Percentiles rank a stretch among this genome's conserved stretches.
phyloP scores from a whole-genome alignment of 2,888 invertebrate species.

The Stenotaenia linearis region DNA sequence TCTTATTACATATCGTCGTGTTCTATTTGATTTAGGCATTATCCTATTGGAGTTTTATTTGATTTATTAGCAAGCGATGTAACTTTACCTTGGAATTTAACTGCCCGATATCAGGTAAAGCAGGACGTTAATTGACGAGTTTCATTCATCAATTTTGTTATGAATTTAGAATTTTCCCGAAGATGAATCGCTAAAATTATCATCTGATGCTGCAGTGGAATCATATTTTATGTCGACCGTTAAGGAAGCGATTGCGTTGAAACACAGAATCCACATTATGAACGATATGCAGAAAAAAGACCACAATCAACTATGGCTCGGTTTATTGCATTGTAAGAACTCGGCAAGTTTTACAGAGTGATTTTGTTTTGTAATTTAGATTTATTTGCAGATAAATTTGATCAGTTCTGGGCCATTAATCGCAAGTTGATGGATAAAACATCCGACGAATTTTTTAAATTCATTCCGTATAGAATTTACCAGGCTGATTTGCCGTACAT shows the following conservation, averaged over 20 bases:
- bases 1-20: too few relatives aligned
- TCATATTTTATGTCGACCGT: conserved; percentile 90
- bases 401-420: conserved; percentile 98
- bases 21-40: conserved; percentile 52
- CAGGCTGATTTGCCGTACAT: conserved; percentile 59
- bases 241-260: conserved; percentile 97
- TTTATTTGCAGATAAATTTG: conserved; percentile 74
- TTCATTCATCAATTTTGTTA: conserved; percentile 22
- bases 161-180: conserved; percentile 81
- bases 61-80: conserved; percentile 68
- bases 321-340: conserved; percentile 75
- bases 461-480: conserved; percentile 77
- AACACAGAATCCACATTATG: conserved; percentile 84
- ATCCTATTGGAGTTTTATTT: conserved; percentile 76
- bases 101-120: conserved; percentile 72
- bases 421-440: conserved; percentile 83
- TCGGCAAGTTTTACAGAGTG: background rate
- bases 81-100: conserved; percentile 84
- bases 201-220: conserved; percentile 83
- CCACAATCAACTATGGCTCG: conserved; percentile 92
- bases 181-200: conserved; percentile 75
- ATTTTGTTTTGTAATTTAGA: conserved; percentile 3
- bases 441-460: conserved; percentile 74
- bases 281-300: conserved; percentile 93
- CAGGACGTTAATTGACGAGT: too few relatives aligned